phyloP scores from a whole-genome alignment of 2,113 vertebrate species.

The Genyomyrus donnyi region DNA sequence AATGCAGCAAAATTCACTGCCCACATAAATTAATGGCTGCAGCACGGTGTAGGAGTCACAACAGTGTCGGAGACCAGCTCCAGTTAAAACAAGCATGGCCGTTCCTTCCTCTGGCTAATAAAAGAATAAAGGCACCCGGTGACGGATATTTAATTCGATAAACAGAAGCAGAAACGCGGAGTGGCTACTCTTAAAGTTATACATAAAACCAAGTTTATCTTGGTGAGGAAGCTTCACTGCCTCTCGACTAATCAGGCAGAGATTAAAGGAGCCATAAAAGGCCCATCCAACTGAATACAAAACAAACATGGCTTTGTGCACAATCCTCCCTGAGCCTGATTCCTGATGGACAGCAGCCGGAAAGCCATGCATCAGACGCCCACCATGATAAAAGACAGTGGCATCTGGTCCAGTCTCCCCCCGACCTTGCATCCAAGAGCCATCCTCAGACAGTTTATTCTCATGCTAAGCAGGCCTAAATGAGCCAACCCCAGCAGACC shows the following conservation, averaged over 20 bases:
- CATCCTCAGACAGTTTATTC: background rate
- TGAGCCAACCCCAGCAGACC: background rate
- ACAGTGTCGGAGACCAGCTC: background rate
- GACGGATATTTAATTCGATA: background rate
- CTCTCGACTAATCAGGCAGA: conserved; percentile 36
- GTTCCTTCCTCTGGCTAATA: background rate
- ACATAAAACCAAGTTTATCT: background rate
- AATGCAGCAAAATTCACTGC: background rate
- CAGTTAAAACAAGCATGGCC: background rate
- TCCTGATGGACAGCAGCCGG: background rate
- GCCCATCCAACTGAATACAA: background rate
- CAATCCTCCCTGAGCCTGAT: background rate
- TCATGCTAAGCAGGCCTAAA: background rate
- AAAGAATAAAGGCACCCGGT: background rate
- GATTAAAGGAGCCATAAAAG: conserved; percentile 32
- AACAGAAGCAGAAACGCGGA: background rate
- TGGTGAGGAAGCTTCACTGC: conserved; percentile 33
- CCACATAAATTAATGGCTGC: background rate
- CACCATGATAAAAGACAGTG: background rate
- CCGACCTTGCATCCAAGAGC: background rate
- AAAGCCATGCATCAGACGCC: background rate
- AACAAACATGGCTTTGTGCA: background rate
- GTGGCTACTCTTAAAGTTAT: background rate
- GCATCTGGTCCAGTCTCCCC: background rate
- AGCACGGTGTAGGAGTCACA: background rate